These are phyloP conservation scores for Tribolium madens DNA, from an alignment of 1,140 invertebrate genomes.

Conservation along the genomic window DNA sequence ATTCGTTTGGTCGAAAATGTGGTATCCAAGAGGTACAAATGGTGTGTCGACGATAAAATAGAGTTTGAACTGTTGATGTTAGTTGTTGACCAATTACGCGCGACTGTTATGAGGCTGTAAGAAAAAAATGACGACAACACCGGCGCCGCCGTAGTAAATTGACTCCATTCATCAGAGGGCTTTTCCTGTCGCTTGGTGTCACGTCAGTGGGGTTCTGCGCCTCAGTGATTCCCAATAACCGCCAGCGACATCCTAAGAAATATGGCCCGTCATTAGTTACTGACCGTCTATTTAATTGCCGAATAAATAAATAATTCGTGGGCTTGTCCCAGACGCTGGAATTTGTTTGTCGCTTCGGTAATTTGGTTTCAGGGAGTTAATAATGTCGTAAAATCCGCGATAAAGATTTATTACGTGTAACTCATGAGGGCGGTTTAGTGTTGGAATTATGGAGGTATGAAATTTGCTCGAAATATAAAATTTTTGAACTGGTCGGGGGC, in stretches of 20 bases:
- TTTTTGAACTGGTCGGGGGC: conserved; percentile 7
- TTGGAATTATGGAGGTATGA: conserved; percentile 21
- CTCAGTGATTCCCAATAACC: conserved; percentile 48
- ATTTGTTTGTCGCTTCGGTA: conserved; percentile 22
- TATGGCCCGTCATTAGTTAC: conserved; percentile 43
- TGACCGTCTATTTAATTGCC: conserved; percentile 46
- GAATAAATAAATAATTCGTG: conserved; percentile 45
- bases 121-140: conserved; percentile 38
- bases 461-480: conserved; percentile 37
- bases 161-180: conserved; percentile 47
- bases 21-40: too few relatives aligned
- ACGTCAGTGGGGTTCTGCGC: conserved; percentile 41
- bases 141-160: conserved; percentile 45
- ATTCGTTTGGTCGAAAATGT: too few relatives aligned
- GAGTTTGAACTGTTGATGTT: not conserved
- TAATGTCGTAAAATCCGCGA: conserved; percentile 37
- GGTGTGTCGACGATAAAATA: not conserved
- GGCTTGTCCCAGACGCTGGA: not conserved
- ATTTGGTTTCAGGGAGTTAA: conserved; percentile 40
- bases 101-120: conserved; percentile 26
- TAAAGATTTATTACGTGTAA: conserved; percentile 42
- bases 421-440: conserved; percentile 25
- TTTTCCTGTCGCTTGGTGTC: conserved; percentile 46
- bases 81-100: conserved; percentile 28
- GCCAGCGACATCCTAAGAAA: conserved; percentile 37